These are phyloP conservation scores for Dusona sp. DNA, from an alignment of 2,888 invertebrate species.

Conservation along the genomic window DNA sequence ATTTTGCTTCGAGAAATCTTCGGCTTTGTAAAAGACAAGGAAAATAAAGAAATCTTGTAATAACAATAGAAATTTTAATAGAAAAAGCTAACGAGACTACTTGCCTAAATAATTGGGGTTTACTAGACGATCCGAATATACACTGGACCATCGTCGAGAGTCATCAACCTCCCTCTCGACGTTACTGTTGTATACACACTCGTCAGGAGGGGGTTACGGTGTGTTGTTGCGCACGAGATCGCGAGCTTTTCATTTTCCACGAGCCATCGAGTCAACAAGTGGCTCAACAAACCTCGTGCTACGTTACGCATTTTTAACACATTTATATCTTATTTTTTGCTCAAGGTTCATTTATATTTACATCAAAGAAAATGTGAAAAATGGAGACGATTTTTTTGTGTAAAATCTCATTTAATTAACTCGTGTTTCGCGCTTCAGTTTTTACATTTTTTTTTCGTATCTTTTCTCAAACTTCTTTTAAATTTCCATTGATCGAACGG, in stretches of 20 bases:
- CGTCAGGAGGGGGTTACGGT: conserved; percentile 30
- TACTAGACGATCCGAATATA: conserved; percentile 13
- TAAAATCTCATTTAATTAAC: background rate
- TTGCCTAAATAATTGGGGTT: conserved; percentile 12
- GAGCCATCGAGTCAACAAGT: conserved; percentile 65
- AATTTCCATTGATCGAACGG: background rate
- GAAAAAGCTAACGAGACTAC: background rate
- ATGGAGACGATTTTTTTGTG: too few relatives aligned
- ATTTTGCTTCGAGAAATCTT: background rate
- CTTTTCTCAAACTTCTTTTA: background rate
- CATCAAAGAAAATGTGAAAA: background rate
- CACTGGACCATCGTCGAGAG: conserved; percentile 39
- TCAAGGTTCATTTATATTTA: background rate
- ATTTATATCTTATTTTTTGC: background rate
- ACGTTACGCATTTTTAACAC: conserved; percentile 13
- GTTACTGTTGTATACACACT: conserved; percentile 30
- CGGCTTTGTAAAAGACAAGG: background rate
- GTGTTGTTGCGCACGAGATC: conserved; percentile 33
- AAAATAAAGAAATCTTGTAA: background rate
- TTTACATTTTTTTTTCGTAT: background rate
- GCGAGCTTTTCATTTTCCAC: conserved; percentile 58
- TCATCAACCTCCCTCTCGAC: conserved; percentile 61
- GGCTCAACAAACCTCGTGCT: conserved; percentile 46
- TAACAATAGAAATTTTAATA: background rate
- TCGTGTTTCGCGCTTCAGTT: background rate